Evolutionary conservation across 2,797 vertebrate species (phyloP), one percentile per base, ranked within the genome.

Genomic region (Semaprochilodus insignis): DNA sequence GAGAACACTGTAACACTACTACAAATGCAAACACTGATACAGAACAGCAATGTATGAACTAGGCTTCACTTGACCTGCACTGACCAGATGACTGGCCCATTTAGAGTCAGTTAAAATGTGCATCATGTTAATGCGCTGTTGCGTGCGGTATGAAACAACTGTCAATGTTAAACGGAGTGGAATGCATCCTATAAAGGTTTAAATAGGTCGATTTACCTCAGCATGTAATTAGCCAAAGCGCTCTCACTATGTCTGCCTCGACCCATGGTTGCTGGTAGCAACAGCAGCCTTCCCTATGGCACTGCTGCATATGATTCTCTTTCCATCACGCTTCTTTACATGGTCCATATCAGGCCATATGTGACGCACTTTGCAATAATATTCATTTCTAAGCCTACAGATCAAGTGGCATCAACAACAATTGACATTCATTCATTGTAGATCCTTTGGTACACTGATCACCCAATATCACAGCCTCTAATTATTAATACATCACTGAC

Each of bases 261-360:
- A 75, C 34, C 27, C 31, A 40, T 74, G 80, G 85, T 84, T 85
- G 82, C 81, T 80, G 66, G 16, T 82, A 77, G 73, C 78, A 86
- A 87, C 82, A 76, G 66, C 14, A 44, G 78, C 70, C 48, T 77
- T 70, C 78, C 62, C 76, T 77, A 66, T 65, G 81, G 52, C 65
- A n/a, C 31, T 71, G 55, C 59, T 77, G 76, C 67, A 82, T 67
- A 81, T 63, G 54, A 65, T 77, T 74, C 69, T 57, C 77, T 21
- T 59, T 55, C 60, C 77, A 78, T 81, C 40, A 69, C 27, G 52
- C 52, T 48, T 62, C 52, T 67, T 62, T 54, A 25, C 19, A 48
- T 0, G 2, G 6, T 44, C 44, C 19, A 60, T 52, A 73, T 23
- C 25, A 62, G 14, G 62, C 74, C 17, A 31, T 31, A 31, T 74